phyloP scores from a whole-genome alignment of 2,113 vertebrate genomes.

The Natator depressus region DNA sequence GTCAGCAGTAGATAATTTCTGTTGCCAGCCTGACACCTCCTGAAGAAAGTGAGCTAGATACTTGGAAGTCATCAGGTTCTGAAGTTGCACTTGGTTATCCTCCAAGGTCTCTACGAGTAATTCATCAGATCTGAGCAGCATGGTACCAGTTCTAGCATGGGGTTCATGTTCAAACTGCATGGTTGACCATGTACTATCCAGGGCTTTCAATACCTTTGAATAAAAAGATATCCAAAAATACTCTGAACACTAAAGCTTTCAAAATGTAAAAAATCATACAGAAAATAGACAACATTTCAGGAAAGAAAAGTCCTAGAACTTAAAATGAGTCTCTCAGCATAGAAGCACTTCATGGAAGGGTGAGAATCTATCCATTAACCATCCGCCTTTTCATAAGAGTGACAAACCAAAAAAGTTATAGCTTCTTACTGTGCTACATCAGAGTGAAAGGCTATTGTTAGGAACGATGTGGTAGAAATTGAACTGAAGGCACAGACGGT shows the following conservation, averaged over 20 bases:
- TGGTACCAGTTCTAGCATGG: conserved; percentile 69
- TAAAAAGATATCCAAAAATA: rapidly evolving
- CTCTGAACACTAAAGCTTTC: rapidly evolving
- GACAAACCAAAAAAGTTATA: neutral
- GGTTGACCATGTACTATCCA: conserved; percentile 74
- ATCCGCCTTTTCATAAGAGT: neutral
- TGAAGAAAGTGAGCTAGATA: conserved; percentile 80
- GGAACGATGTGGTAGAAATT: neutral
- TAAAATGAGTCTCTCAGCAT: rapidly evolving
- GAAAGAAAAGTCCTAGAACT: neutral
- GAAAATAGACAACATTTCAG: rapidly evolving
- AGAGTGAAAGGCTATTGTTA: neutral
- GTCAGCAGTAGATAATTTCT: conserved; percentile 76
- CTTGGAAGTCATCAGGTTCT: conserved; percentile 81
- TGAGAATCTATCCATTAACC: rapidly evolving
- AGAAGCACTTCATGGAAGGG: rapidly evolving
- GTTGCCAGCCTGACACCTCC: conserved; percentile 78
- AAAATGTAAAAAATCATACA: no score
- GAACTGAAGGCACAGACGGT: rapidly evolving
- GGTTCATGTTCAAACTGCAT: conserved; percentile 74
- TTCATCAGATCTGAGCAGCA: conserved; percentile 75
- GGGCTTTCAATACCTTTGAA: conserved; percentile 72
- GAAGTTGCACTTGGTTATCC: conserved; percentile 84
- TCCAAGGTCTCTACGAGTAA: conserved; percentile 79
- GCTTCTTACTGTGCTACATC: rapidly evolving